Evolutionary conservation across 2,113 vertebrate genomes (phyloP).

Genomic region (Vanacampus margaritifer): DNA sequence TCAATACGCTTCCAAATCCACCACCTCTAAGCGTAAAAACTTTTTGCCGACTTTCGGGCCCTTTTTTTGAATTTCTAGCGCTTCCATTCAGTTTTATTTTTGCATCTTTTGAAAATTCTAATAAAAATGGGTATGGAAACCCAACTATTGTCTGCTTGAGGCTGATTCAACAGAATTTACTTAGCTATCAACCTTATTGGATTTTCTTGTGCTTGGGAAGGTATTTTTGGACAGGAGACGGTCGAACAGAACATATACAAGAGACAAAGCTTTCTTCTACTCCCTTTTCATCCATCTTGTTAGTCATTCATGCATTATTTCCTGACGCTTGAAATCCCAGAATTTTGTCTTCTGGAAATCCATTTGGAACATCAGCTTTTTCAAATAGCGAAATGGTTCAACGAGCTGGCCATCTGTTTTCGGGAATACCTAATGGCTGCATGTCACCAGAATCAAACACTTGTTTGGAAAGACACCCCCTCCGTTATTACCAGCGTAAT

Average conservation of each 20-base stretch:
- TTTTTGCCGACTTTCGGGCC: too few relatives aligned
- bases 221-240: slow-evolving; percentile 41
- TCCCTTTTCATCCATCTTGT: background rate
- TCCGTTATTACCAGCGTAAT: slow-evolving; percentile 59
- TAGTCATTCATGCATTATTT: background rate
- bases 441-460: slow-evolving; percentile 65
- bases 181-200: slow-evolving; percentile 61
- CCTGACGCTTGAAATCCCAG: slow-evolving; percentile 39
- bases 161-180: slow-evolving; percentile 52
- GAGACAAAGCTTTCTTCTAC: slow-evolving; percentile 26
- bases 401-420: slow-evolving; percentile 65
- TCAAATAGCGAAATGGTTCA: slow-evolving; percentile 47
- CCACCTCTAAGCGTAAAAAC: too few relatives aligned
- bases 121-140: too few relatives aligned
- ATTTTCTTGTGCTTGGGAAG: slow-evolving; percentile 52
- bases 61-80: too few relatives aligned
- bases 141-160: slow-evolving; percentile 44
- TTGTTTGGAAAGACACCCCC: slow-evolving; percentile 52
- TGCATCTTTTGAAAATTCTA: too few relatives aligned
- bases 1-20: too few relatives aligned
- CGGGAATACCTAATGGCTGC: slow-evolving; percentile 62
- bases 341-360: slow-evolving; percentile 54
- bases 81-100: too few relatives aligned
- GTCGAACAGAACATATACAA: slow-evolving; percentile 25
- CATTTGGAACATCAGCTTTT: slow-evolving; percentile 61